Percentiles rank a stretch among this genome's conserved stretches.
Conservation (phyloP, 92 coral and sea anemone genomes). For the Actinostola sp. region DNA sequence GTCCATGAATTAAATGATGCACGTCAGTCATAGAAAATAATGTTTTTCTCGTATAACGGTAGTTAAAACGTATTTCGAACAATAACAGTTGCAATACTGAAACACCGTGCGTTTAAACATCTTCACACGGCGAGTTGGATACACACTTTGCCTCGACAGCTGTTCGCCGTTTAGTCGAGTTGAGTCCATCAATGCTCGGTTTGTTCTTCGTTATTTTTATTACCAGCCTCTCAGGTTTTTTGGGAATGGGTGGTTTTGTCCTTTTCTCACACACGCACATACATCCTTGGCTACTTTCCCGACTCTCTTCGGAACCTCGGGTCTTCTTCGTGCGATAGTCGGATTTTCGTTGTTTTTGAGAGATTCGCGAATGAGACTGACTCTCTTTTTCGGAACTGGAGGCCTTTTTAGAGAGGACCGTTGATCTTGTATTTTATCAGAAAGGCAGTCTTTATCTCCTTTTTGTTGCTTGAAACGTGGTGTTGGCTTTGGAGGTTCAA, state of each 20-base stretch:
- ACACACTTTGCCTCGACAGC: constrained; percentile 6
- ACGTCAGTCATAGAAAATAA: too few species aligned
- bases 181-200: constrained; percentile 4
- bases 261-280: constrained; percentile 5
- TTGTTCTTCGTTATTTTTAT: neutral
- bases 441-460: neutral
- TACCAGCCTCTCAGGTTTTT: constrained; percentile 23
- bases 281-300: constrained; percentile 10
- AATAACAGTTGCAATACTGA: too few species aligned
- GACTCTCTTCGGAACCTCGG: constrained; percentile 3
- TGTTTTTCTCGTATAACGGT: too few species aligned
- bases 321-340: constrained; percentile 1
- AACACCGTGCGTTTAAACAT: too few species aligned
- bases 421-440: neutral
- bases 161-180: neutral
- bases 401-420: neutral
- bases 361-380: neutral
- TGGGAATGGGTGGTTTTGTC: constrained; percentile 29
- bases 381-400: constrained; percentile 15
- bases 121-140: neutral
- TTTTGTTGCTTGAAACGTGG: neutral
- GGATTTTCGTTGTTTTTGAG: constrained; percentile 8
- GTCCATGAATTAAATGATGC: neutral
- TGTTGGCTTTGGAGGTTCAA: neutral
- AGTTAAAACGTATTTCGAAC: neutral